Evolutionary conservation across 2,797 vertebrate genomes (phyloP).

Genomic region (Pelobates cultripes): DNA sequence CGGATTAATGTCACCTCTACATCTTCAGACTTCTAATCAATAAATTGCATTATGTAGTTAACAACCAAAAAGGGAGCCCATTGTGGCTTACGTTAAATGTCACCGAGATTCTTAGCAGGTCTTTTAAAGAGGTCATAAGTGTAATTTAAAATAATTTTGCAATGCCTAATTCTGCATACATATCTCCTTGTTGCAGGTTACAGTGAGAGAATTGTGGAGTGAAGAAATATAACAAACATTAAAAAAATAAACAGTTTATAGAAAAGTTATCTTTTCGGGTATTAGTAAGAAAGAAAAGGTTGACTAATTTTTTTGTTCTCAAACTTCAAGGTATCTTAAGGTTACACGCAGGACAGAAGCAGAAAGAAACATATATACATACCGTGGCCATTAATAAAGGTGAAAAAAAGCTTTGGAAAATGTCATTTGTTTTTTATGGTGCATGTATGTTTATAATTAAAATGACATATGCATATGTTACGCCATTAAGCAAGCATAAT

Average conservation of each 20-base stretch:
- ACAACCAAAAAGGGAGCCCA: slow-evolving; percentile 39
- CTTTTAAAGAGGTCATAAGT: slow-evolving; percentile 43
- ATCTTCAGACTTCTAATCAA: slow-evolving; percentile 52
- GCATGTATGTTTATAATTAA: background rate
- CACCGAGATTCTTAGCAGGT: slow-evolving; percentile 13
- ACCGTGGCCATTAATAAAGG: slow-evolving; percentile 8
- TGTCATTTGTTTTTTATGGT: background rate
- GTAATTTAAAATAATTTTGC: slow-evolving; percentile 41
- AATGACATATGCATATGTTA: background rate
- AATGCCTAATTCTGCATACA: background rate
- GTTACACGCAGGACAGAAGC: slow-evolving; percentile 30
- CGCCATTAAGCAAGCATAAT: background rate
- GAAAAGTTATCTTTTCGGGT: slow-evolving; percentile 21
- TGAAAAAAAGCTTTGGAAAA: background rate
- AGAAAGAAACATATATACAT: slow-evolving; percentile 2
- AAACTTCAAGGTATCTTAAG: slow-evolving; percentile 41
- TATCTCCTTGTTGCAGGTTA: too few relatives aligned
- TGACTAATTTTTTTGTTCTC: slow-evolving; percentile 35
- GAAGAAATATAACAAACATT: background rate
- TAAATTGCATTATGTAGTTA: slow-evolving; percentile 33
- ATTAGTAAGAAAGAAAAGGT: slow-evolving; percentile 27
- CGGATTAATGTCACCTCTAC: slow-evolving; percentile 32
- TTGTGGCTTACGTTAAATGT: slow-evolving; percentile 40
- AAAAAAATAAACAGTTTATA: slow-evolving; percentile 22
- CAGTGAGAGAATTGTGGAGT: too few relatives aligned